Percentiles rank a stretch among this genome's conserved stretches.
Evolutionary conservation across 2,888 invertebrate genomes (phyloP).

Genomic region (Rhagium mordax): DNA sequence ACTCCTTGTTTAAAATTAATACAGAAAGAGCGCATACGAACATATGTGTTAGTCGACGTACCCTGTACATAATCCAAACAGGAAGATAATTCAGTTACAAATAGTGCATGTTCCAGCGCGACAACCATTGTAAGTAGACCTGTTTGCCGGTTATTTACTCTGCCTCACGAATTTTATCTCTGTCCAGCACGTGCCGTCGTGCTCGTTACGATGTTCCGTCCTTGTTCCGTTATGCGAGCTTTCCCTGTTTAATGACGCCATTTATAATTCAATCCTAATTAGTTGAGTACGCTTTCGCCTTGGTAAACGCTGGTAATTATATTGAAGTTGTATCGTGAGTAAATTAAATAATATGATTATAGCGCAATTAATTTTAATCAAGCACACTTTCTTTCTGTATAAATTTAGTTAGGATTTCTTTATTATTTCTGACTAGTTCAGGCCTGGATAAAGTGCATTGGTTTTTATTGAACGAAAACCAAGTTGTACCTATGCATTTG

Average conservation of each 20-base stretch:
- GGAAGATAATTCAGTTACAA: conserved; percentile 29
- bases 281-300: conserved; percentile 47
- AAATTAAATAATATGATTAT: neutral
- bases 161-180: conserved; percentile 19
- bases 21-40: no score
- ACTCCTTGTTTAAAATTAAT: no score
- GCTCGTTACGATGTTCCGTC: conserved; percentile 17
- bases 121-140: conserved; percentile 35
- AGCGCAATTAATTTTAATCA: neutral
- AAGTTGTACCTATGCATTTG: no score
- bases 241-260: conserved; percentile 56
- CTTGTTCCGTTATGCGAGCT: conserved; percentile 34
- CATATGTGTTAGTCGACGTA: neutral
- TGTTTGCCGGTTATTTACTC: conserved; percentile 38
- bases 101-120: conserved; percentile 30
- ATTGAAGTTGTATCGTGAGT: conserved; percentile 19
- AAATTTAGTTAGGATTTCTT: no score
- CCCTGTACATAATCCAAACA: conserved; percentile 23
- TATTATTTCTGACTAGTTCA: no score
- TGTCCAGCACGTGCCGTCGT: conserved; percentile 5
- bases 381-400: neutral
- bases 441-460: no score
- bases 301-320: conserved; percentile 41
- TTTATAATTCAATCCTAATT: conserved; percentile 58
- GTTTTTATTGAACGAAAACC: no score